Base-by-base conservation (phyloP, 2,888 invertebrate genomes). In the Tromatobia lineatoria region DNA sequence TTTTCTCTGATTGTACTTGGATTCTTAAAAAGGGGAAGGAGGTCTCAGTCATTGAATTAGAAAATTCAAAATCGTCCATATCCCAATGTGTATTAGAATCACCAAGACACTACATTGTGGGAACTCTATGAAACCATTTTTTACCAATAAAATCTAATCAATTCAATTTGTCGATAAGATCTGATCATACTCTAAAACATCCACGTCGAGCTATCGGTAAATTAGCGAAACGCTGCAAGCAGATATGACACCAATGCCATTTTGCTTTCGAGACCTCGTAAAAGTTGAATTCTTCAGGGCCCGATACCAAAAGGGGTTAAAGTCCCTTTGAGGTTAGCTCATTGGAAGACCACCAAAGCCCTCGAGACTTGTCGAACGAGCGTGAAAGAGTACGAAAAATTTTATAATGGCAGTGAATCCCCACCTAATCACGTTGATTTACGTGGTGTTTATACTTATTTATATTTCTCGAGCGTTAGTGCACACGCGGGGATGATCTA, bases 391-490 rank as follows among this genome's bases (percentile, higher is more conserved):
- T 80, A 23, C 34, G 61, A 71, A 86, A 83, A 86, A 85, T 82
- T 25, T 86, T 82, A 83, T 85, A 89, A 89, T 88, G 85, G 86
- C 86, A 85, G 86, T 81, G 88, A 89, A 89, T 88, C 89, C 82
- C 90, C 83, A 85, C 87, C 90, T 90, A 90, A 91, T 91, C 90
- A 88, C 88, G 84, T 89, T 92, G 92, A 93, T 93, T 92, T 93
- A 93, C 92, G 90, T 90, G 91, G 90, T 92, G 92, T 93, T 93
- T 92, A 92, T 91, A 91, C 91, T 91, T 92, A 92, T 92, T 92
- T 92, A 92, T 93, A 92, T 92, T 91, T 91, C 84, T 84, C 86
- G 89, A 91, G 89, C 91, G 91, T 91, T 92, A 92, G 92, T 89
- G 90, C 92, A 92, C 90, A 91, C 91, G 86, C 85, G 87, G 88